Conservation (phyloP, 2,113 vertebrate species). For the Antigone vipio region DNA sequence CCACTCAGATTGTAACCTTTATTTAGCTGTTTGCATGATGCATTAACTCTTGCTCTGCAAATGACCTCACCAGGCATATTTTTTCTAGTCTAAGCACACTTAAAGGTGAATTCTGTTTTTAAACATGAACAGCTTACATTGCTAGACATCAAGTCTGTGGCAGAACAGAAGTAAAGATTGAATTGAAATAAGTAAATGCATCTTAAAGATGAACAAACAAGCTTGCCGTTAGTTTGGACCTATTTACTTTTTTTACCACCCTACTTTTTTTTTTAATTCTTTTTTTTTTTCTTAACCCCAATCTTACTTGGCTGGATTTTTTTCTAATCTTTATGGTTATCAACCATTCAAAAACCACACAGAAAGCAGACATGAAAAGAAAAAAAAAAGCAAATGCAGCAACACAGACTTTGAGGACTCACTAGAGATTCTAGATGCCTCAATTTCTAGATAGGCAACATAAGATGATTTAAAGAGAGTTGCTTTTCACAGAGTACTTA, state of each 20-base stretch:
- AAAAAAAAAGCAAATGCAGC: not conserved
- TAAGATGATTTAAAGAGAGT: not conserved
- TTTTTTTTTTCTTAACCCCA: not conserved
- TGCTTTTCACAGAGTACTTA: not conserved
- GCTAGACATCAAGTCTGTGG: not conserved
- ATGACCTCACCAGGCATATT: slow-evolving; percentile 33
- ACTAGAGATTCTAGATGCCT: not conserved
- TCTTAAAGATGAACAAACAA: not conserved
- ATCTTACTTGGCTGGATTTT: not conserved
- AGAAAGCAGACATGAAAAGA: not conserved
- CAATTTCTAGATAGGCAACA: not conserved
- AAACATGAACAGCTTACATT: not conserved
- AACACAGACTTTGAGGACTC: not conserved
- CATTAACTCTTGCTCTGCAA: slow-evolving; percentile 64
- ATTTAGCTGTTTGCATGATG: slow-evolving; percentile 69
- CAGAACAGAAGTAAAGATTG: not conserved
- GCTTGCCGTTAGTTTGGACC: not conserved
- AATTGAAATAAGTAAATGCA: not conserved
- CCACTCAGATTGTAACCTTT: slow-evolving; percentile 66
- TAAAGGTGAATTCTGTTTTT: slow-evolving; percentile 55
- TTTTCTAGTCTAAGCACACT: slow-evolving; percentile 43
- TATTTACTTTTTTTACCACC: not conserved
- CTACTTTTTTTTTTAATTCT: no score
- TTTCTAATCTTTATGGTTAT: not conserved
- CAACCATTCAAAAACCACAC: not conserved